Conservation (phyloP, 2,797 vertebrate species). For the Triplophysa bombifrons region DNA sequence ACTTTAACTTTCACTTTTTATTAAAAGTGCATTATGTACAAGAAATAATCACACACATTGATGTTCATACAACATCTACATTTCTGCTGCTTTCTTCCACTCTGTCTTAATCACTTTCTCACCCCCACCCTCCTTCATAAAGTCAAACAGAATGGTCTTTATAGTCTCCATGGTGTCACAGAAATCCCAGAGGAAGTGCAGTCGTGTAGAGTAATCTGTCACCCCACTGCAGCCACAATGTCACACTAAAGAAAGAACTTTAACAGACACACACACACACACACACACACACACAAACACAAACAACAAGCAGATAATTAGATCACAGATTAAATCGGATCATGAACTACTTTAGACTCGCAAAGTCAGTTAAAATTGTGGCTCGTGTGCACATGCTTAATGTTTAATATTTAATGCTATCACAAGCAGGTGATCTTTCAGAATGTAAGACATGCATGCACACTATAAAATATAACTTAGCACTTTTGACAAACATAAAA, state of each 20-base stretch:
- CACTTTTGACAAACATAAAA: constrained; percentile 8
- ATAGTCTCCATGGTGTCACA: constrained; percentile 22
- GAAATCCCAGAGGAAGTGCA: constrained; percentile 27
- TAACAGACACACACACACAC: too few relatives aligned
- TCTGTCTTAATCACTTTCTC: neutral
- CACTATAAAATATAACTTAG: constrained; percentile 5
- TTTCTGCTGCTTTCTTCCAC: constrained; percentile 5
- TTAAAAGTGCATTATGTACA: too few relatives aligned
- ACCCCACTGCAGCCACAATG: neutral
- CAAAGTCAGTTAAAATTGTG: constrained; percentile 14
- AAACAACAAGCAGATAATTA: constrained; percentile 49
- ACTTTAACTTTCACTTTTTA: neutral
- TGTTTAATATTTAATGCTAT: neutral
- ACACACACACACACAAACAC: neutral
- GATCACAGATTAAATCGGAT: constrained; percentile 57
- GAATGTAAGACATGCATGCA: neutral
- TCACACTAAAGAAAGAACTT: constrained; percentile 12
- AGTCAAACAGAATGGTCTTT: constrained; percentile 13
- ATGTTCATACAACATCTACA: neutral
- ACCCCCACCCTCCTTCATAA: neutral
- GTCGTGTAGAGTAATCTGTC: constrained; percentile 14
- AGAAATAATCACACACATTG: too few relatives aligned
- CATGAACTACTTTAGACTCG: constrained; percentile 27
- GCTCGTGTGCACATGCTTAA: neutral
- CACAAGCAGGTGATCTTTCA: neutral